Percentiles rank a stretch among this genome's conserved stretches.
Evolutionary conservation across 2,113 vertebrate species (phyloP).

Genomic region (Hirundichthys speculiger): DNA sequence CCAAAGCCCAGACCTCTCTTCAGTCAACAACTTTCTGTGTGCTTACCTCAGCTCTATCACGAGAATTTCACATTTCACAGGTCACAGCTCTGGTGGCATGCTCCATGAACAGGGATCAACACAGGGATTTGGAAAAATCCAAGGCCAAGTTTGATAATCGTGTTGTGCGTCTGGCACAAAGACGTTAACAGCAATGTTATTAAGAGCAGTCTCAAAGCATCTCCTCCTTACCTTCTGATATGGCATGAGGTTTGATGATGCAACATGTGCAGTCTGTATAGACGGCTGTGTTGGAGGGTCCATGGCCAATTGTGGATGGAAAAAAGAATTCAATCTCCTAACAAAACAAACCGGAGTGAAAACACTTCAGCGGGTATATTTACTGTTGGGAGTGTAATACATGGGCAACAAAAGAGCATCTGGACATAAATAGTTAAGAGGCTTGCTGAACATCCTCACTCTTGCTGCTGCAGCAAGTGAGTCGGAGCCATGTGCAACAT

Average conservation of each 20-base stretch:
- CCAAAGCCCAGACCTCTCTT: slow-evolving; percentile 6
- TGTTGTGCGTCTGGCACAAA: slow-evolving; percentile 38
- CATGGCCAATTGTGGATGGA: slow-evolving; percentile 87
- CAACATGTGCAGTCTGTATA: slow-evolving; percentile 89
- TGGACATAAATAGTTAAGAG: not conserved
- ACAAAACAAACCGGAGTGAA: slow-evolving; percentile 34
- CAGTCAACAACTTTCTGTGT: slow-evolving; percentile 37
- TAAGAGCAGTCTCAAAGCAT: not conserved
- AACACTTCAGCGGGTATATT: not conserved
- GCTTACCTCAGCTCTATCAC: slow-evolving; percentile 55
- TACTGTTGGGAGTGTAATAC: not conserved
- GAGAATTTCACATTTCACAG: slow-evolving; percentile 78
- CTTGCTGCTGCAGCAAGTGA: slow-evolving; percentile 89
- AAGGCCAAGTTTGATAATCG: slow-evolving; percentile 53
- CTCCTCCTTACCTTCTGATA: slow-evolving; percentile 84
- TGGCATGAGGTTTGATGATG: slow-evolving; percentile 91
- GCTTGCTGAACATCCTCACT: slow-evolving; percentile 78
- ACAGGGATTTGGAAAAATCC: slow-evolving; percentile 77
- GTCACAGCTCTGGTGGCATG: slow-evolving; percentile 76
- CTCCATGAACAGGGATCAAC: slow-evolving; percentile 72
- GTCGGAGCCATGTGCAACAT: slow-evolving; percentile 89
- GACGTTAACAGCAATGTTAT: slow-evolving; percentile 11
- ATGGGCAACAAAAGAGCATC: too few species aligned
- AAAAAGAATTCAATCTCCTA: slow-evolving; percentile 97
- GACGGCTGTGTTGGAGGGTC: slow-evolving; percentile 88